Base-by-base conservation (phyloP, 2,113 vertebrate genomes). In the Scomber japonicus region DNA sequence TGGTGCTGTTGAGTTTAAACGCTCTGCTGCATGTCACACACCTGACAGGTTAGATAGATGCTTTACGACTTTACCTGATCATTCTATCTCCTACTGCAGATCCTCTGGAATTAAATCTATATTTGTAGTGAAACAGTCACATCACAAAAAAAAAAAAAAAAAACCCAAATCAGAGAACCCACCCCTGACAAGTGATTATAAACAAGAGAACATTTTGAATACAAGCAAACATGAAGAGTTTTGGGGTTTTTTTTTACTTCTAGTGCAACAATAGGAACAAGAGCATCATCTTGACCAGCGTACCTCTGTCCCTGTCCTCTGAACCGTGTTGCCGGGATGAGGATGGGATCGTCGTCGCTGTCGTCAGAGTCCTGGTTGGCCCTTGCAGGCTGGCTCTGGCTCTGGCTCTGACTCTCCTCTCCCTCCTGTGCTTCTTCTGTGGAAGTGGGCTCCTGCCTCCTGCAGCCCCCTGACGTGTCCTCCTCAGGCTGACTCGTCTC, bases 51-150 rank as follows among this genome's bases (percentile, higher is more conserved):
- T 90, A 88, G 85, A 87, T 83, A 88, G 85, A 87, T 83, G 69
- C 66, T 78, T 92, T 65, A 89, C 82, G 77, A 55, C 89, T 91
- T 97, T 99, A 99, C 98, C 98, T 99, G 95, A 97, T 99, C 96
- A 99, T 97, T 95, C 98, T 99, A 97, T 98, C 97, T 95, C 97
- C 97, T 97, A 99, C 94, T 90, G 97, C 95, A 92, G 97, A 97
- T 96, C 97, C 97, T 97, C 97, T 97, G 97, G 96, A 95, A 98
- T 95, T 97, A 96, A 96, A 97, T 97, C 97, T 99, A 97, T 95
- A 97, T 94, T 82, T 83, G 80, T 87, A 77, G 80, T 82, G 24
- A 83, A 81, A 89, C 85, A 84, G 82, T 88, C 84, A 89, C 90
- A 94, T 95, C 95, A 96, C 85, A 94, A 73, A 80, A 13, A 53